These are phyloP conservation scores for Oconnorella tubifera DNA, from an alignment of 2,888 invertebrate genomes.

Conservation along the genomic window DNA sequence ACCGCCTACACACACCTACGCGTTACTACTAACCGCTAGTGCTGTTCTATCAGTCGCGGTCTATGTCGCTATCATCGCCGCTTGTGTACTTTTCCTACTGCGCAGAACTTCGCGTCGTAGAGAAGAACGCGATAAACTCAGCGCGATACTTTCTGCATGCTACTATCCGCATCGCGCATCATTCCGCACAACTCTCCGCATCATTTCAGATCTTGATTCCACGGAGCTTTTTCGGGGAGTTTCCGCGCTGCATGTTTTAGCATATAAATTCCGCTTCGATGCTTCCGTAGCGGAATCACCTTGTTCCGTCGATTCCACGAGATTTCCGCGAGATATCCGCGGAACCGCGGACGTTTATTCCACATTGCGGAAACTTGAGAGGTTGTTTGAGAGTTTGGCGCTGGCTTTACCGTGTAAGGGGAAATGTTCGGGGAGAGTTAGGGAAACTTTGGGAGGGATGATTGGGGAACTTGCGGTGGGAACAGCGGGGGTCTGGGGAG, in stretches of 20 bases:
- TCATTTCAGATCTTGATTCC: conserved; percentile 28
- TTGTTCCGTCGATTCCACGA: background rate
- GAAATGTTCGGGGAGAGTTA: conserved; percentile 26
- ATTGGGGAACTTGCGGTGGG: conserved; percentile 25
- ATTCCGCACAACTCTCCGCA: conserved; percentile 26
- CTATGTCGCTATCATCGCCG: too few relatives aligned
- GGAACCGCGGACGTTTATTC: conserved; percentile 14
- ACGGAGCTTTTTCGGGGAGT: conserved; percentile 32
- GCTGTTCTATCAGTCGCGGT: too few relatives aligned
- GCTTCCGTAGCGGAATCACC: background rate
- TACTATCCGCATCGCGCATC: conserved; percentile 34
- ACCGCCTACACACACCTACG: too few relatives aligned
- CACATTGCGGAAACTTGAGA: conserved; percentile 31
- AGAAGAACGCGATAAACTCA: conserved; percentile 35
- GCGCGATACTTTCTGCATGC: conserved; percentile 27
- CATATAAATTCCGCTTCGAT: conserved; percentile 32
- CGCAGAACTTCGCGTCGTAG: conserved; percentile 17
- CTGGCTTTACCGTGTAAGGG: conserved; percentile 29
- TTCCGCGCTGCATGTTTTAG: conserved; percentile 31
- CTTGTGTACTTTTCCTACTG: conserved; percentile 20
- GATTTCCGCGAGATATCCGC: background rate
- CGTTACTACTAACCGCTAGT: too few relatives aligned
- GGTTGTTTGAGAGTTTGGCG: conserved; percentile 34
- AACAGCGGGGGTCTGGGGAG: conserved; percentile 32
- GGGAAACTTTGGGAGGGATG: conserved; percentile 25